Conservation (phyloP, 2,113 vertebrate genomes). For the Tetrao urogallus region DNA sequence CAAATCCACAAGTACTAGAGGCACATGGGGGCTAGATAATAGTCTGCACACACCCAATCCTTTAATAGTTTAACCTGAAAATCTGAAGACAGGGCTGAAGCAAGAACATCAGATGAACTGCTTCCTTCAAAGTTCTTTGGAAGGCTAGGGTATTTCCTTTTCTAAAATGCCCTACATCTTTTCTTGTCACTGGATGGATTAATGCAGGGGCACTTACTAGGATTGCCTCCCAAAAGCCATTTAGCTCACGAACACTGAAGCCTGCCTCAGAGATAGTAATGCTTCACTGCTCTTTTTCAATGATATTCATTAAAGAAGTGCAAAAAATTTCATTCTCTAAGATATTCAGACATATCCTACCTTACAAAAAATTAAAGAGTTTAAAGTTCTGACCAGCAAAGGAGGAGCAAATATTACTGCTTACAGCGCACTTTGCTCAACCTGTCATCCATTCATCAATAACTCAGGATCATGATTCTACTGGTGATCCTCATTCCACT, state of each 20-base stretch:
- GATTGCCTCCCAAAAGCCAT: background rate
- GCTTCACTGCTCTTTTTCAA: background rate
- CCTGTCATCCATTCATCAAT: accelerated
- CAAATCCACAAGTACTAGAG: background rate
- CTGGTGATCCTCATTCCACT: background rate
- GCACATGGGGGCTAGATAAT: background rate
- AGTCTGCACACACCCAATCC: background rate
- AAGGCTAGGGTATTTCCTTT: background rate
- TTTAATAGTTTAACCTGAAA: background rate
- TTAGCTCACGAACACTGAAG: background rate
- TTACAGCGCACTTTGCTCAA: background rate
- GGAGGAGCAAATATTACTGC: background rate
- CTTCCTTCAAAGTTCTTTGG: background rate
- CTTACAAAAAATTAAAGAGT: background rate
- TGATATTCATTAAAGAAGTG: background rate
- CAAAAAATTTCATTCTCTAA: background rate
- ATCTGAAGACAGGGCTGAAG: background rate
- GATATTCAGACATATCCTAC: background rate
- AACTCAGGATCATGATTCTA: background rate
- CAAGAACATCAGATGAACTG: background rate
- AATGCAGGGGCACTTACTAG: background rate
- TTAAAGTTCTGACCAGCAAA: background rate
- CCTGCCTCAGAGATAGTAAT: background rate
- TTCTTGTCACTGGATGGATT: background rate
- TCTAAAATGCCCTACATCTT: background rate